A percentile compares a stretch with the other conserved stretches of the same genome.
Conservation (phyloP, 2,888 invertebrate genomes). For the Caradrina kadenii region DNA sequence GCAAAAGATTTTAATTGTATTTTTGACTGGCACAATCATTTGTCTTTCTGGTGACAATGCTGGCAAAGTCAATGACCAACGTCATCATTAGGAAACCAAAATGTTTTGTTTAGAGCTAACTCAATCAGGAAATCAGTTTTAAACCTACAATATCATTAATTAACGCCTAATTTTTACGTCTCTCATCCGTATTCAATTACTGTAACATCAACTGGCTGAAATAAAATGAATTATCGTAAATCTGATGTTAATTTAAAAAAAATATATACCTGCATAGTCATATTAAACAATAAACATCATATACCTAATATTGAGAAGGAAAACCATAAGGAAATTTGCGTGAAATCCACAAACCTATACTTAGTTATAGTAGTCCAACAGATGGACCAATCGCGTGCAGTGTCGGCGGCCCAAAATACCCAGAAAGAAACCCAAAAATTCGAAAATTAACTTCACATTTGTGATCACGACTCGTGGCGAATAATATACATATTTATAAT, state of each 20-base stretch:
- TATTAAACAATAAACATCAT: too few relatives aligned
- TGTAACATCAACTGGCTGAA: not conserved
- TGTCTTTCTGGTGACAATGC: not conserved
- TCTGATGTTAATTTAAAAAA: slow-evolving; percentile 1
- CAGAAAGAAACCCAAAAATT: too few relatives aligned
- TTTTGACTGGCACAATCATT: not conserved
- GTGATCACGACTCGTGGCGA: too few relatives aligned
- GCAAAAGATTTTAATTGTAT: not conserved
- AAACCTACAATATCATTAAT: too few relatives aligned
- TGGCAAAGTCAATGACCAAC: not conserved
- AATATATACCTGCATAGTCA: not conserved
- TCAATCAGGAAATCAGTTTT: not conserved
- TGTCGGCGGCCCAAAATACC: too few relatives aligned
- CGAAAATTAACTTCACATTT: too few relatives aligned
- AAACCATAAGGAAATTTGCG: slow-evolving; percentile 6
- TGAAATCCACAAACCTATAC: not conserved
- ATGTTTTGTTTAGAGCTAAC: too few relatives aligned
- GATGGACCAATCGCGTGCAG: too few relatives aligned
- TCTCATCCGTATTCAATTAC: too few relatives aligned
- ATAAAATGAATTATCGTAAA: slow-evolving; percentile 2
- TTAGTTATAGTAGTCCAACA: too few relatives aligned
- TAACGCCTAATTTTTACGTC: too few relatives aligned
- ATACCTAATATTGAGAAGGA: not conserved
- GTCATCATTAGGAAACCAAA: not conserved
- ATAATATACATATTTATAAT: too few relatives aligned